Percentiles rank a stretch among this genome's conserved stretches.
phyloP scores from a whole-genome alignment of 2,113 vertebrate species.

The Halcyon senegalensis region DNA sequence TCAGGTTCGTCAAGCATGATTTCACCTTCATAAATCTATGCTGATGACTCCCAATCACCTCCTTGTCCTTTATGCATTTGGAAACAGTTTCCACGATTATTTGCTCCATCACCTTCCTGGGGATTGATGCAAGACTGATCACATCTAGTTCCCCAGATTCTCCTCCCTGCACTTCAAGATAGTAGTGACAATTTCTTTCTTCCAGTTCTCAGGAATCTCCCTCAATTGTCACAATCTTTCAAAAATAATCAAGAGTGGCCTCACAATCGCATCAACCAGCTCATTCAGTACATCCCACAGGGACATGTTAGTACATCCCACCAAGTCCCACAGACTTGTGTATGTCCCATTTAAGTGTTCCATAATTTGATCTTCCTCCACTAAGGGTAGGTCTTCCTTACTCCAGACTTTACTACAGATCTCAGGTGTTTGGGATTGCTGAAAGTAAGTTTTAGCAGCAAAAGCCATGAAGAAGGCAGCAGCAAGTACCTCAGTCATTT shows the following conservation, averaged over 20 bases:
- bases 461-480: neutral
- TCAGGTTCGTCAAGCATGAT: neutral
- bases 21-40: neutral
- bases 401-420: neutral
- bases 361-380: neutral
- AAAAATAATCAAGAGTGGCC: neutral
- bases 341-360: neutral
- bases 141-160: neutral
- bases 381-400: neutral
- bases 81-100: neutral
- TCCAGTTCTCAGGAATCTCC: neutral
- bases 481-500: neutral
- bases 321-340: neutral
- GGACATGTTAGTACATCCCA: neutral
- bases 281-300: neutral
- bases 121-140: neutral
- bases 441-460: neutral
- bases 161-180: neutral
- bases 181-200: neutral
- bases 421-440: neutral
- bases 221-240: neutral
- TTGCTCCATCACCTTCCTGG: neutral
- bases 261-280: neutral
- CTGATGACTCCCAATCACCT: neutral
- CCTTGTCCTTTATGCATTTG: neutral